Base-by-base conservation (phyloP, 2,113 vertebrate genomes). In the Equus quagga region DNA sequence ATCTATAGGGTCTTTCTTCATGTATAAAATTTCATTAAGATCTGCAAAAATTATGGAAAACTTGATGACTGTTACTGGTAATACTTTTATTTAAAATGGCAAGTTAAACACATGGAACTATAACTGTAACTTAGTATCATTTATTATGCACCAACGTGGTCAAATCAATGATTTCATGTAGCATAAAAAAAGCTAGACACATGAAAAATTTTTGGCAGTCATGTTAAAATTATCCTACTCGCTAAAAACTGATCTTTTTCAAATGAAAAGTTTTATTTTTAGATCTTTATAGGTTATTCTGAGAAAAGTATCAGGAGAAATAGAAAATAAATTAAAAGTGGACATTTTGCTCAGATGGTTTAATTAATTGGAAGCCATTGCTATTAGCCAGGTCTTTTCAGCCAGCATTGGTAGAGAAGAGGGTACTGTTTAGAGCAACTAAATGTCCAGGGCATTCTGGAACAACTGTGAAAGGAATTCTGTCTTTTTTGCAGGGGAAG, bases 201-300 rank as follows among this genome's bases (percentile, higher is more conserved):
- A n/a, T 84, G 75, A 86, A 87, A 96, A 94, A 23, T 62, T 80
- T 31, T 76, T 96, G 83, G 23, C 31, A 94, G 56, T 89, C 26
- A 89, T 83, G 26, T 94, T 86, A 85, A 89, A 92, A 86, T 86
- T 65, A 92, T 89, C 89, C 44, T 4, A 58, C 69, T 96, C 70
- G 76, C 72, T 83, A 62, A 67, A 90, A 82, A 54, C 75, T 21
- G 23, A 92, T 31, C 86, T 62, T 91, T 80, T 94, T 49, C 76
- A 94, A 95, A 87, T 83, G 36, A 36, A 17, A 81, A 69, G 67
- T 58, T 96, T 93, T 91, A 36, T 17, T 96, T 93, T 94, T 95
- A 87, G 6, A 89, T 91, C 15, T 85, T 78, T 94, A 76, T 91
- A 82, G 19, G 73, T 95, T 85, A 75, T 5, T 79, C 0, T 60